A percentile compares a stretch with the other conserved stretches of the same genome.
Evolutionary conservation across 2,113 vertebrate species (phyloP).

Genomic region (Scytalopus superciliaris): DNA sequence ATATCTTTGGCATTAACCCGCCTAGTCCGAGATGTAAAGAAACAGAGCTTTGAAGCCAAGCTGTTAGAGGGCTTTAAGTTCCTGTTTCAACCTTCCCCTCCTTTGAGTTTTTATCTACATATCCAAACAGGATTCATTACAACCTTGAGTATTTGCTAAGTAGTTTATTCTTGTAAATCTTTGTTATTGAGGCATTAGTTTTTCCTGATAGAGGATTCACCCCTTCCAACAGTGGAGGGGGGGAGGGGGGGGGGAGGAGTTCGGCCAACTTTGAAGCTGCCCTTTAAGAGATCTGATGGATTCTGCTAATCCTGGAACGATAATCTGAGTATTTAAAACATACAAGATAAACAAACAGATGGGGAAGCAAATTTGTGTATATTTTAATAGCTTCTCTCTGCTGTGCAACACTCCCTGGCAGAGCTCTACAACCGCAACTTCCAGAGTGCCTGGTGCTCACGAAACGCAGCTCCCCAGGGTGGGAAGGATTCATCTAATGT

Average conservation of each 20-base stretch:
- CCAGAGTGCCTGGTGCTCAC: not conserved
- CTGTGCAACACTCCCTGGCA: not conserved
- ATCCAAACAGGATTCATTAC: not conserved
- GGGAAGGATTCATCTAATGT: not conserved
- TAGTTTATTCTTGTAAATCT: not conserved
- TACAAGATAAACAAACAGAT: not conserved
- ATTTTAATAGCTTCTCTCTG: not conserved
- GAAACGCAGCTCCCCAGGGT: rapidly evolving
- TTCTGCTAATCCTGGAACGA: not conserved
- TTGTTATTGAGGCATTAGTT: not conserved
- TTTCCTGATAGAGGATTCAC: not conserved
- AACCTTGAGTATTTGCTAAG: not conserved
- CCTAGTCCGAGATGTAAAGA: not conserved
- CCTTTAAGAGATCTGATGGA: not conserved
- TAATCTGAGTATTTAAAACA: not conserved
- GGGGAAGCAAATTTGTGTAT: not conserved
- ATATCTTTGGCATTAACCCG: not conserved
- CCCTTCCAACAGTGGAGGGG: not conserved
- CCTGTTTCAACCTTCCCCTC: not conserved
- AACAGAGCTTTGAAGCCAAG: not conserved
- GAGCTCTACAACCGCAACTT: not conserved
- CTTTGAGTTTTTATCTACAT: not conserved
- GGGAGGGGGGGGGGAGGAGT: too few species aligned
- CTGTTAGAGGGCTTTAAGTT: not conserved
- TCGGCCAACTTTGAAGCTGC: not conserved